Evolutionary conservation across 1,140 invertebrate genomes (phyloP).

Genomic region (Periplaneta americana): DNA sequence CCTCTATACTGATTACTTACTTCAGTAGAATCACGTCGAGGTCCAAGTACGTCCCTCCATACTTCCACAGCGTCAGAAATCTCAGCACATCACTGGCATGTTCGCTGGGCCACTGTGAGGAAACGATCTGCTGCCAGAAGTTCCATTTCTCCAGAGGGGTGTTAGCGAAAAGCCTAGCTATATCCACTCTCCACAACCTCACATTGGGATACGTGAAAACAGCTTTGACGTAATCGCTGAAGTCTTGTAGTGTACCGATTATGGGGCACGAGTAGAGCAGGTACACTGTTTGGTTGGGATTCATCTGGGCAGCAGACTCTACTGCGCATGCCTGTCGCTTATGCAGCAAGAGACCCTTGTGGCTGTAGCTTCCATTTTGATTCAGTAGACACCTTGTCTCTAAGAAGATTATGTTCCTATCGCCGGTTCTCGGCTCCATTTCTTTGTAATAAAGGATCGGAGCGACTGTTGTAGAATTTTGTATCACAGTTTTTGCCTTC

Average conservation of each 20-base stretch:
- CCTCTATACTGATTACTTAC: too few species aligned
- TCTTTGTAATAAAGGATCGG: too few species aligned
- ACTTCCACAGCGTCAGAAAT: constrained; percentile 68
- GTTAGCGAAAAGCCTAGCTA: constrained; percentile 42
- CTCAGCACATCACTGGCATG: constrained; percentile 63
- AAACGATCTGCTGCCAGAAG: constrained; percentile 39
- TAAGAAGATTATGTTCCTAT: neutral
- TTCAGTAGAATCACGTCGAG: constrained; percentile 53
- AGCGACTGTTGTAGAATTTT: too few species aligned
- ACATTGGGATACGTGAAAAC: neutral
- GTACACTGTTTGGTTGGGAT: neutral
- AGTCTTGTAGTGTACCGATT: neutral
- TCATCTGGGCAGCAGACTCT: neutral
- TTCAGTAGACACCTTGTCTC: neutral
- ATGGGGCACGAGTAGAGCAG: neutral
- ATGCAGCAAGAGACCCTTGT: neutral
- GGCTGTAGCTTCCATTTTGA: neutral
- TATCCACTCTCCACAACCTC: neutral
- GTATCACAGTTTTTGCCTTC: too few species aligned
- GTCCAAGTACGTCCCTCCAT: constrained; percentile 71
- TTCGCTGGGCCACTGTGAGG: constrained; percentile 40
- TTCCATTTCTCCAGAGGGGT: constrained; percentile 58
- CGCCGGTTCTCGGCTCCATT: neutral
- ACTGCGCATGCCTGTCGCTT: neutral
- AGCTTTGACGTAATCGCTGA: neutral